Base-by-base conservation (phyloP, 2,888 invertebrate species). In the Campopleginae sp. region DNA sequence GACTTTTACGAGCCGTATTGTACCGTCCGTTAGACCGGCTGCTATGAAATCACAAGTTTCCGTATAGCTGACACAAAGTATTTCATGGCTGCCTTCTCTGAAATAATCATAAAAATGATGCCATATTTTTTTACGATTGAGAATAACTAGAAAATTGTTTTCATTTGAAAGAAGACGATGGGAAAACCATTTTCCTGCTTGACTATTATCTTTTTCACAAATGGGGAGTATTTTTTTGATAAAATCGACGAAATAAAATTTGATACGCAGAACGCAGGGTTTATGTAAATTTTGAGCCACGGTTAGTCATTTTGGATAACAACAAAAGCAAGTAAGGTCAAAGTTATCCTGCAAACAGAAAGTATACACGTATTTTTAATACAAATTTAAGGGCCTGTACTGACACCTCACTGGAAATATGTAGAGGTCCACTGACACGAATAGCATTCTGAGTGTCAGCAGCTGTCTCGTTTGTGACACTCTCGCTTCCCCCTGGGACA, bases 1-100 rank as follows among this genome's bases (percentile, higher is more conserved):
- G 85, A 94, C 94, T 89, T 95, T 94, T 89, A 95, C 96, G 78
- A 96, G 91, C 86, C 95, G 93, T 27, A 96, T 94, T 0, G 94
- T 94, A 14, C 96, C 96, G 90, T 96, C 95, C 2, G 95, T 93
- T 87, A 95, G 95, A 54, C 96, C 96, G 46, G 94, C 95, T 23
- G 96, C 96, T 86, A 96, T 92, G 72, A 94, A 94, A 84, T 95
- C 95, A 68, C 93, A 94, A 87, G 95, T 95, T 91, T 96, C 96
- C 54, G 95, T 96, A 90, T 96, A 96, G 91, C 95, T 95, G 86
- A 95, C 94, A 89, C 95, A 96, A 90, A 95, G 94, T 84, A 95
- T 94, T 42, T 95, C 95, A 86, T 94, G 94, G 86, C 93, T 94
- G 17, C 95, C 94, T 88, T 95, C 95, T 86, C 95, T 95, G 86